These are phyloP conservation scores for Porites cylindrica DNA, from an alignment of 92 coral and sea anemone genomes.

Conservation along the genomic window DNA sequence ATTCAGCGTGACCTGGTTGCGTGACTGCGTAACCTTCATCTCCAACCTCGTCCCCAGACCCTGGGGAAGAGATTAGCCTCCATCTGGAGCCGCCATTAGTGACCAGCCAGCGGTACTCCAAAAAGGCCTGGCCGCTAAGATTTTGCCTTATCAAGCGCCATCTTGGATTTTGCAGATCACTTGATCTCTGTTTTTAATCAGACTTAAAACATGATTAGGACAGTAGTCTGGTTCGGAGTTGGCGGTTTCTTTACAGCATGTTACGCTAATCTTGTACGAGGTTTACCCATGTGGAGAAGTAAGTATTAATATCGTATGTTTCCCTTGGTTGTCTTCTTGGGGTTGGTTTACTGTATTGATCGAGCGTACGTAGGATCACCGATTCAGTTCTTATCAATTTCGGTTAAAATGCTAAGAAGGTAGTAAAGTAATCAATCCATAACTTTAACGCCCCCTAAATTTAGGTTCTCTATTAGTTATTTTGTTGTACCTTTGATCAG, in stretches of 20 bases:
- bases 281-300: constrained; percentile 95
- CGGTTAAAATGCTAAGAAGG: no score
- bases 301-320: constrained; percentile 30
- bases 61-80: not conserved
- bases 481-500: no score
- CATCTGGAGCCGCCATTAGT: not conserved
- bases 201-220: constrained; percentile 80
- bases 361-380: no score
- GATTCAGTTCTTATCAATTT: no score
- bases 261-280: constrained; percentile 89
- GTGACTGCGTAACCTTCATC: no score
- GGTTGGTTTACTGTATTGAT: no score
- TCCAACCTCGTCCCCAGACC: no score
- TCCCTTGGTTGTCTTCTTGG: not conserved
- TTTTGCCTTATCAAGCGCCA: not conserved
- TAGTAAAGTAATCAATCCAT: no score
- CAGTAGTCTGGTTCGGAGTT: constrained; percentile 94
- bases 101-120: not conserved
- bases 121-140: constrained; percentile 17
- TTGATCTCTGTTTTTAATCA: not conserved
- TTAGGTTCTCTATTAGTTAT: no score
- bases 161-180: not conserved
- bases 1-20: no score
- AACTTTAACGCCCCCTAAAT: no score
- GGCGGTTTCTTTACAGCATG: constrained; percentile 97